Conservation (phyloP, 1,140 invertebrate genomes). For the Lepidurus apus region DNA sequence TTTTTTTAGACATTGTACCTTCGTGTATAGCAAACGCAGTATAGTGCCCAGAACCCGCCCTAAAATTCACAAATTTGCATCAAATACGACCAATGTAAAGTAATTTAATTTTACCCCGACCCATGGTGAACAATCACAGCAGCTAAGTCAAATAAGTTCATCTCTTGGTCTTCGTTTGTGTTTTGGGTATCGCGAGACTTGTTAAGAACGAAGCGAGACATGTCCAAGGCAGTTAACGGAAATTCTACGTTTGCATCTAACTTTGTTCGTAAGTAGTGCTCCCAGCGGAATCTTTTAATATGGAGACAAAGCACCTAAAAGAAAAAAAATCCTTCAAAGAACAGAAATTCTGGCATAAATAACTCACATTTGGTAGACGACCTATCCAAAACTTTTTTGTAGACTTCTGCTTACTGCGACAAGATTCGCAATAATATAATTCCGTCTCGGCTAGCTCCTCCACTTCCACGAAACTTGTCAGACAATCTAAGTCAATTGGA, state of each 20-base stretch:
- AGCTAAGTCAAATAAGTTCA: conserved; percentile 70
- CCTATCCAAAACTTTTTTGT: conserved; percentile 82
- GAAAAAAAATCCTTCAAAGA: background rate
- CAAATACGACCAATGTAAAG: background rate
- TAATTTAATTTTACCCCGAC: conserved; percentile 55
- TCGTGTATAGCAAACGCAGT: conserved; percentile 77
- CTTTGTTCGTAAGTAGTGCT: conserved; percentile 70
- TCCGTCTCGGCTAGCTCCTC: conserved; percentile 78
- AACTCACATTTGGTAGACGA: conserved; percentile 66
- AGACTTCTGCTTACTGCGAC: conserved; percentile 72
- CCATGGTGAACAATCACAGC: conserved; percentile 82
- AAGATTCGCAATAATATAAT: conserved; percentile 73
- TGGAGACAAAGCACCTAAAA: conserved; percentile 70
- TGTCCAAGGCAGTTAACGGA: conserved; percentile 67
- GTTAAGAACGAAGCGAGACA: conserved; percentile 66
- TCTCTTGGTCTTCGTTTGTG: conserved; percentile 51
- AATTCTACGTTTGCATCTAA: conserved; percentile 74
- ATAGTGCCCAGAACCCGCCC: conserved; percentile 77
- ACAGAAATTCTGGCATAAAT: conserved; percentile 17
- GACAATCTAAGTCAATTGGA: conserved; percentile 56
- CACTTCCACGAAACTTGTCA: conserved; percentile 69
- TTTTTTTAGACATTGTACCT: conserved; percentile 44
- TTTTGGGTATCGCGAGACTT: conserved; percentile 55
- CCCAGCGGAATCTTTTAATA: conserved; percentile 79
- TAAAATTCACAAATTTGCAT: conserved; percentile 43